Base-by-base conservation (phyloP, 2,888 invertebrate species). In the Xanthorhoe spadicearia region DNA sequence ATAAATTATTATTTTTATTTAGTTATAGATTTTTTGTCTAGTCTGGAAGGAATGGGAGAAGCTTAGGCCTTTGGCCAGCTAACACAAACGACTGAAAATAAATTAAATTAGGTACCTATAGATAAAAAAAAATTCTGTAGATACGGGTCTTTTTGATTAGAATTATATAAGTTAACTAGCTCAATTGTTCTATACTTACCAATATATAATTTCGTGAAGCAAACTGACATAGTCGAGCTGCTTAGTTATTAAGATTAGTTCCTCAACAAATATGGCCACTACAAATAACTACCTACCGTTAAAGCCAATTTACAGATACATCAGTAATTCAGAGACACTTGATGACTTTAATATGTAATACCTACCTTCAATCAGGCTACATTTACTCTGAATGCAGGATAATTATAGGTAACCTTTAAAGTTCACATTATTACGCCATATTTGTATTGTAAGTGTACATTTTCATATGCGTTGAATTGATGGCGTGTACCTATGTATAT, bases 241-340 rank as follows among this genome's bases (percentile, higher is more conserved):
- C 13, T 43, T 43, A 43, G 38, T 43, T 43, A 43, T 43, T 13
- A 43, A 1, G 38, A 59, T 64, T 58, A 58, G 35, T 18, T 32
- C 18, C 49, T 54, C 28, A 43, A 49, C 43, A 50, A 50, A 43
- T 54, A 17, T 48, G 8, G 32, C 15, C 19, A 32, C 52, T 46
- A 52, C 18, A 63, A 57, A 56, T 43, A 57, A 38, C 7, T 17
- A 15, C 49, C 7, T 6, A 15, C n/a, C 38, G 51, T 50, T 62
- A 28, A 64, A 64, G 51, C 63, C 18, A 56, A 61, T 65, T 65
- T 57, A 52, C 51, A 38, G 51, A 35, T 19, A 60, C 43, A 56
- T 65, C 46, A 57, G 56, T 65, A 53, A 65, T 65, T 51, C 56
- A 61, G 48, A 35, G 60, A 60, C 55, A 57, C 17, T 56, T 64